Evolutionary conservation across 2,888 invertebrate genomes (phyloP).

Genomic region (Hedychridium roseum): DNA sequence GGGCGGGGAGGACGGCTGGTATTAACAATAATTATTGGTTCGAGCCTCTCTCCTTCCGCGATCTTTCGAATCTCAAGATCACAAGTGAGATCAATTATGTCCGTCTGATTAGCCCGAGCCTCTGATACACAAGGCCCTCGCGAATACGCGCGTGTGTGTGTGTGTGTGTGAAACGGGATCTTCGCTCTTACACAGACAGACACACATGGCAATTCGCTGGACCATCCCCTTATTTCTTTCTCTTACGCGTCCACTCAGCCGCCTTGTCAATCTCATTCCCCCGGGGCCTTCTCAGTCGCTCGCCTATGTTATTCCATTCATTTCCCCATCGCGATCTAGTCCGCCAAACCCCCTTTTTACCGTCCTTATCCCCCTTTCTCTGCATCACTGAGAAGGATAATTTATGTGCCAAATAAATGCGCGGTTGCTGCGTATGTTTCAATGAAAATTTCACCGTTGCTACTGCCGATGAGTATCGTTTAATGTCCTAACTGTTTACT

Average conservation of each 20-base stretch:
- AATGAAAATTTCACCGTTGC: too few species aligned
- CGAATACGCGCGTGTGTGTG: conserved; percentile 33
- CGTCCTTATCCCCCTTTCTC: too few species aligned
- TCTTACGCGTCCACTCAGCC: conserved; percentile 12
- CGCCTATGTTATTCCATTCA: too few species aligned
- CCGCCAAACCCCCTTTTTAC: too few species aligned
- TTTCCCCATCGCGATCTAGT: too few species aligned
- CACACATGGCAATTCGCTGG: not conserved
- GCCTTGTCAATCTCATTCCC: conserved; percentile 23
- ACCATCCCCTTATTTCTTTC: conserved; percentile 13
- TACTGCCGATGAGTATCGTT: too few species aligned
- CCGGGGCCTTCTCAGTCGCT: too few species aligned
- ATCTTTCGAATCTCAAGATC: conserved; percentile 63
- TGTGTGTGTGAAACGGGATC: conserved; percentile 25
- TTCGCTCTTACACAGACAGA: not conserved
- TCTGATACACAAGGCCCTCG: too few species aligned
- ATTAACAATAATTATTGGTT: conserved; percentile 64
- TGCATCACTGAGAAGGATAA: too few species aligned
- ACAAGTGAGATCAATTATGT: conserved; percentile 64
- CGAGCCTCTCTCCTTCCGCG: conserved; percentile 59
- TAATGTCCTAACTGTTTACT: too few species aligned
- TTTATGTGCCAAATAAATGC: too few species aligned
- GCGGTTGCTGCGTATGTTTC: too few species aligned
- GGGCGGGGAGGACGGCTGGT: conserved; percentile 42
- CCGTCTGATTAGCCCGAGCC: conserved; percentile 60